These are phyloP conservation scores for Megaustenia siamemsis DNA, from an alignment of 2,888 invertebrate species.

Conservation along the genomic window DNA sequence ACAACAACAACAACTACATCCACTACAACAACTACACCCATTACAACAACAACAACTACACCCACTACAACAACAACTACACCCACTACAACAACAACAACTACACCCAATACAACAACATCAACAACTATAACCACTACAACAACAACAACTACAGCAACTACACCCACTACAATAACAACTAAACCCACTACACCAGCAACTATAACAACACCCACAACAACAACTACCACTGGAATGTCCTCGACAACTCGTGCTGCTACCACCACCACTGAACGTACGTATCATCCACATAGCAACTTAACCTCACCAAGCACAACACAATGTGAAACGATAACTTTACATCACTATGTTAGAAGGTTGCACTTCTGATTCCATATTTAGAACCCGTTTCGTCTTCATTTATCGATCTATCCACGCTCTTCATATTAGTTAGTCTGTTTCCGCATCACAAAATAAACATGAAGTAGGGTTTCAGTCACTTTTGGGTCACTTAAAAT, in stretches of 20 bases:
- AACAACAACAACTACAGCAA: not conserved
- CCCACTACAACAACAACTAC: not conserved
- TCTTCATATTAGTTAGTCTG: too few species aligned
- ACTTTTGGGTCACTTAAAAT: too few species aligned
- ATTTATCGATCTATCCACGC: too few species aligned
- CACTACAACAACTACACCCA: not conserved
- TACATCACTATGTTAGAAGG: too few species aligned
- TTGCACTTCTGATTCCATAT: too few species aligned
- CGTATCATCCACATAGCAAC: too few species aligned
- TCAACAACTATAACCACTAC: not conserved
- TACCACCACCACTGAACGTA: slow-evolving; percentile 4
- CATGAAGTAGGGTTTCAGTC: too few species aligned
- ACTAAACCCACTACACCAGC: not conserved
- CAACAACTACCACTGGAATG: not conserved
- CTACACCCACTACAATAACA: not conserved
- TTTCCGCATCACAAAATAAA: too few species aligned
- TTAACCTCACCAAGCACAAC: too few species aligned
- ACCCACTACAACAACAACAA: not conserved
- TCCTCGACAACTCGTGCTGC: not conserved
- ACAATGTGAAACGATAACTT: too few species aligned
- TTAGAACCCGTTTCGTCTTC: too few species aligned
- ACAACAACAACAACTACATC: not conserved
- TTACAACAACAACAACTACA: not conserved
- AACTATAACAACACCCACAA: not conserved
- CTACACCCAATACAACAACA: not conserved